phyloP scores from a whole-genome alignment of 2,113 vertebrate genomes.

The Misgurnus anguillicaudatus region DNA sequence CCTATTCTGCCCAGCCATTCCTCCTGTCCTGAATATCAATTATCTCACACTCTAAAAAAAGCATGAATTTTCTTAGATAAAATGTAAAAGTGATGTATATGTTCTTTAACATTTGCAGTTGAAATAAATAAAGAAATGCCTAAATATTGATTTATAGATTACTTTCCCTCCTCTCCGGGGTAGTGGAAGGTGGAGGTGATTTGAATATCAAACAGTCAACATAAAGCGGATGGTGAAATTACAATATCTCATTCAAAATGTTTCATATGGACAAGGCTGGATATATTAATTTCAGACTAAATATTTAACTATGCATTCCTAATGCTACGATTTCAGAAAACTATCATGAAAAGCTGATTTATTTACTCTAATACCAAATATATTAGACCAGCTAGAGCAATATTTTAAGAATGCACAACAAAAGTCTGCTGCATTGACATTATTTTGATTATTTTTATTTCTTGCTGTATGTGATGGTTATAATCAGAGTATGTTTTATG shows the following conservation, averaged over 20 bases:
- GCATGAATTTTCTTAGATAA: neutral
- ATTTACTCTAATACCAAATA: neutral
- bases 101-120: conserved; percentile 69
- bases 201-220: conserved; percentile 11
- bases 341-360: neutral
- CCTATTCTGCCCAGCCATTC: conserved; percentile 38
- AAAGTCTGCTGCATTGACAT: neutral
- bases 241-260: neutral
- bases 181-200: neutral
- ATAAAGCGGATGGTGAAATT: neutral
- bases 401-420: too few relatives aligned
- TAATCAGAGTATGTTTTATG: too few relatives aligned
- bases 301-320: conserved; percentile 16
- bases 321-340: neutral
- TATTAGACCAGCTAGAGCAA: neutral
- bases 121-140: conserved; percentile 81
- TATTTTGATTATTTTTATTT: too few relatives aligned
- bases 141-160: conserved; percentile 89
- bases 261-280: conserved; percentile 2
- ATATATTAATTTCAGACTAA: neutral
- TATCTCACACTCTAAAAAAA: conserved; percentile 59
- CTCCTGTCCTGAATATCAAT: conserved; percentile 60
- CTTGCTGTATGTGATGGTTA: too few relatives aligned
- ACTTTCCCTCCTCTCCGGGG: neutral
- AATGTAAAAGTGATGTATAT: conserved; percentile 50